Percentiles rank a stretch among this genome's conserved stretches.
Evolutionary conservation across 30 jellyfish, hydroid and myxozoan species (phyloP).

Genomic region (Pelagia noctiluca): DNA sequence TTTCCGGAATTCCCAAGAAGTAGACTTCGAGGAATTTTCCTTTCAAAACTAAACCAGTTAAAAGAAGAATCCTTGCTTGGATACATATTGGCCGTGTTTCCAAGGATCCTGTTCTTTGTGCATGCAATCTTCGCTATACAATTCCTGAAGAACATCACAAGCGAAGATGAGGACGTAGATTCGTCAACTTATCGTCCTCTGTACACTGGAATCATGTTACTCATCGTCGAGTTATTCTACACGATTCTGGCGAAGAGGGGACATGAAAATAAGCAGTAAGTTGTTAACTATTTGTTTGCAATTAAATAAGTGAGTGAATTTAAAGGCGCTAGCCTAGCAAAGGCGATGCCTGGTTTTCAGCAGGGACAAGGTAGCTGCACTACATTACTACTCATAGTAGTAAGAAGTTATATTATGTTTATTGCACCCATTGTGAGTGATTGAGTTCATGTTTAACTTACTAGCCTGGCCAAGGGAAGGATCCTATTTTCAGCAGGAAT

Average conservation of each 20-base stretch:
- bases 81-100: conserved; percentile 33
- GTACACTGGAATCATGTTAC: conserved; percentile 52
- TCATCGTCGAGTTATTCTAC: conserved; percentile 72
- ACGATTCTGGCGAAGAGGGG: conserved; percentile 79
- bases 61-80: conserved; percentile 41
- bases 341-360: too few species aligned
- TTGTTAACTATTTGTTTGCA: neutral
- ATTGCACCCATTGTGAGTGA: neutral
- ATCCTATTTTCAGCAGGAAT: too few species aligned
- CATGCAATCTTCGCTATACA: conserved; percentile 55
- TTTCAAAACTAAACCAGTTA: neutral
- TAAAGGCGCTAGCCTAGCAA: neutral
- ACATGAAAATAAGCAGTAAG: conserved; percentile 80
- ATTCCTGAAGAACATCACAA: conserved; percentile 27
- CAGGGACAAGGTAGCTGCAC: neutral
- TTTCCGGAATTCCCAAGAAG: neutral
- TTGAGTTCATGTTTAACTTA: neutral
- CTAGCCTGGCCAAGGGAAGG: too few species aligned
- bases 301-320: neutral
- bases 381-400: neutral
- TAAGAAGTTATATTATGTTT: neutral
- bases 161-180: neutral
- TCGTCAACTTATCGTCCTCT: conserved; percentile 1
- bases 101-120: conserved; percentile 42
- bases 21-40: neutral